Evolutionary conservation across 2,113 vertebrate genomes (phyloP), one percentile per base, ranked within the genome.

Genomic region (Lonchura striata): DNA sequence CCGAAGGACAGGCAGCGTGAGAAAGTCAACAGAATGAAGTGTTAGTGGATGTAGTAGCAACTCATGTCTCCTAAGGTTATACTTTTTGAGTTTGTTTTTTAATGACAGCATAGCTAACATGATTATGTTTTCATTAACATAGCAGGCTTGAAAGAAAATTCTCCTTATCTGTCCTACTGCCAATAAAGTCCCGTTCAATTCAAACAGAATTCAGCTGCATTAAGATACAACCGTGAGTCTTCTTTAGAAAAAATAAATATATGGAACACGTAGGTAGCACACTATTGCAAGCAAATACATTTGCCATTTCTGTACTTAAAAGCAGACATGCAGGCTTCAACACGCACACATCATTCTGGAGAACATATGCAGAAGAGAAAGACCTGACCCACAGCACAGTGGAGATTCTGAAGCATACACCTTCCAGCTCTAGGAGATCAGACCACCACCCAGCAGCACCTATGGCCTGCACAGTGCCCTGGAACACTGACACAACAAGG

Each of bases 11-110:
- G 1, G n/a, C 72, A 82, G 76, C 0, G 16, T 27, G 69, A 93
- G 90, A 92, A 92, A 94, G 65, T 28, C 93, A 90, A 78, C 25
- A 78, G 50, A 81, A 46, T 22, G 17, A 77, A 92, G 80, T 25
- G 69, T 75, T 79, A 94, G 44, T 0, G 4, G 30, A 35, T n/a
- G 20, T 65, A 94, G 61, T n/a, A 95, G 69, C 60, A 92, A 81
- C 83, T 64, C 53, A 2, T 2, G 11, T 27, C 80, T 96, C 93
- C 86, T 63, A 49, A 53, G 56, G 80, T 92, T 88, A 93, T 27
- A 31, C 31, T 15, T 78, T 49, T 35, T 33, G 24, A 18, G 15
- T 37, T 50, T 68, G 23, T 44, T 81, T 92, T 89, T 83, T n/a
- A 75, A 79, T 68, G 64, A 75, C 41, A 82, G 57, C 37, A 60